Evolutionary conservation across 1,140 invertebrate genomes (phyloP).

Genomic region (Trachymyrmex septentrionalis): DNA sequence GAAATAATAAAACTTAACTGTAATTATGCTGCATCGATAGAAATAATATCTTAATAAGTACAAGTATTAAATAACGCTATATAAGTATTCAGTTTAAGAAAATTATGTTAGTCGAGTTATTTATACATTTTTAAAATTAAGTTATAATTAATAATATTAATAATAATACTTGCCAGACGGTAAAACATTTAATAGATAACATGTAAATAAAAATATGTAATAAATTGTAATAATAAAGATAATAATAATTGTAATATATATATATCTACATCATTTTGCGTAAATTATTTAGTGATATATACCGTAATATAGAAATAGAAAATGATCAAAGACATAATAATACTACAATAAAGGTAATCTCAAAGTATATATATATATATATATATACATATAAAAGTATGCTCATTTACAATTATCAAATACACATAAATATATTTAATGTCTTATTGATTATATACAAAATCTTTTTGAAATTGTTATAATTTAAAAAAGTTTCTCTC

Average conservation of each 20-base stretch:
- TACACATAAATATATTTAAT: not conserved
- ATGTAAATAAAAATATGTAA: not conserved
- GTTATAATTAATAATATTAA: not conserved
- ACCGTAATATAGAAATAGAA: not conserved
- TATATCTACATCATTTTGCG: not conserved
- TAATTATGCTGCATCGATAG: not conserved
- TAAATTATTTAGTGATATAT: constrained; percentile 4
- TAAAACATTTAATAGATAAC: constrained; percentile 12
- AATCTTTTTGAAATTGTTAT: not conserved
- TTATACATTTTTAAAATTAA: constrained; percentile 19
- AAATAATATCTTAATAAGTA: not conserved
- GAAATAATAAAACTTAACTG: constrained; percentile 17
- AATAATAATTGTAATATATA: no score
- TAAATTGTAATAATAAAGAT: not conserved
- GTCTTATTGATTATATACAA: not conserved
- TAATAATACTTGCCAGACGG: not conserved
- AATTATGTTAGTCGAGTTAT: not conserved
- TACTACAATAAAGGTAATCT: constrained; percentile 1
- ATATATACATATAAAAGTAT: constrained; percentile 1
- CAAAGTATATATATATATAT: not conserved
- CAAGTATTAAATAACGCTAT: constrained; percentile 2
- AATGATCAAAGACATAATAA: not conserved
- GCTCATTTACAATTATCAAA: constrained; percentile 29
- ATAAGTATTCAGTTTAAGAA: not conserved
- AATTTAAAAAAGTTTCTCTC: not conserved